These are phyloP conservation scores for Bimastos eiseni DNA, from an alignment of 2,888 invertebrate species.

Conservation along the genomic window DNA sequence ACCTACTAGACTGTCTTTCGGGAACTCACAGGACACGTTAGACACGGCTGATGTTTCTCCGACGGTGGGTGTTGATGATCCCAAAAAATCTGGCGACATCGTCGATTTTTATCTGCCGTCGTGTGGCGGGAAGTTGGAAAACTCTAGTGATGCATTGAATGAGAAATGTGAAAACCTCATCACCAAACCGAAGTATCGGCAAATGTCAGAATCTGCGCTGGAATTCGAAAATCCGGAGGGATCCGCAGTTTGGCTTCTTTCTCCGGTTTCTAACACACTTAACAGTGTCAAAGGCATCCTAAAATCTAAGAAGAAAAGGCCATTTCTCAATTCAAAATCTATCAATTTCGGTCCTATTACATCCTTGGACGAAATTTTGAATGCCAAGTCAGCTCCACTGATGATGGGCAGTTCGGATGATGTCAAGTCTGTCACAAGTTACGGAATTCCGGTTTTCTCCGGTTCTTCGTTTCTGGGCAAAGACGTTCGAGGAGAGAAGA, in stretches of 20 bases:
- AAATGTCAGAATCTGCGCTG: not conserved
- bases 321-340: not conserved
- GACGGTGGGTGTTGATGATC: not conserved
- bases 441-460: not conserved
- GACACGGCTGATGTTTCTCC: not conserved
- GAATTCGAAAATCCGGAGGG: not conserved
- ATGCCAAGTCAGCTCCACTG: not conserved
- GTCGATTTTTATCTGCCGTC: not conserved
- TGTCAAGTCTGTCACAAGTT: not conserved
- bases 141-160: not conserved
- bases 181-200: not conserved
- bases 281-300: not conserved
- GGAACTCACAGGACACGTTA: not conserved
- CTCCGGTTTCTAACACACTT: not conserved
- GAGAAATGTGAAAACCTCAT: not conserved
- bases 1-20: not conserved
- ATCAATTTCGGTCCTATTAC: slow-evolving; percentile 13
- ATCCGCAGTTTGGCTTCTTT: not conserved
- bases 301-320: not conserved
- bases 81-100: not conserved
- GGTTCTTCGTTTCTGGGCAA: not conserved
- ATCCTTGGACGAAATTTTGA: not conserved
- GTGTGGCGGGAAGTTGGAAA: not conserved
- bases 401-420: not conserved
- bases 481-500: not conserved